A percentile compares a stretch with the other conserved stretches of the same genome.
Evolutionary conservation across 2,797 vertebrate genomes (phyloP).

Genomic region (Prionace glauca): DNA sequence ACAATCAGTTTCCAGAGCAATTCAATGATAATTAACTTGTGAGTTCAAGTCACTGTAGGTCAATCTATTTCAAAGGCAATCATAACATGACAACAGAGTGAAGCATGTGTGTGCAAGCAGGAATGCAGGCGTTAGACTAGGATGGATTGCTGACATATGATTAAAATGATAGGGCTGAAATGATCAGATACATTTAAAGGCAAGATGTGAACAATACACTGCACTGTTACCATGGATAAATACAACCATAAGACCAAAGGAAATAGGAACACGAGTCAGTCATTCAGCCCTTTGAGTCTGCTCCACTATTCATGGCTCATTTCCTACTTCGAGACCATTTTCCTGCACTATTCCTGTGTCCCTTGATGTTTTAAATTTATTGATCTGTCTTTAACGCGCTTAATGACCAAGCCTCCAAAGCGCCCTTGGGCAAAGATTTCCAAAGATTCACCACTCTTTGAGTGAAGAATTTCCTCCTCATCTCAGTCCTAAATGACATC

Average conservation of each 20-base stretch:
- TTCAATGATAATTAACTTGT: conserved; percentile 14
- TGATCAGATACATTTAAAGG: background rate
- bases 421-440: too few species aligned
- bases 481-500: too few species aligned
- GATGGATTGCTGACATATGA: background rate
- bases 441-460: too few species aligned
- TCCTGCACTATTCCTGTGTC: too few species aligned
- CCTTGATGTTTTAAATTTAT: too few species aligned
- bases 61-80: background rate
- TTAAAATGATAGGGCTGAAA: background rate
- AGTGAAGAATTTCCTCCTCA: too few species aligned
- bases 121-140: background rate
- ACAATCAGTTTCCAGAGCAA: background rate
- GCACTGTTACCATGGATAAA: background rate
- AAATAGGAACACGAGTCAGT: too few species aligned
- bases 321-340: too few species aligned
- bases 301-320: too few species aligned
- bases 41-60: background rate
- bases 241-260: background rate
- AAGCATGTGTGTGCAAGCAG: background rate
- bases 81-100: background rate
- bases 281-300: too few species aligned
- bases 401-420: too few species aligned
- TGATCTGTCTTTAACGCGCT: too few species aligned
- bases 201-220: background rate